Base-by-base conservation (phyloP, 2,797 vertebrate genomes). In the Fratercula arctica region DNA sequence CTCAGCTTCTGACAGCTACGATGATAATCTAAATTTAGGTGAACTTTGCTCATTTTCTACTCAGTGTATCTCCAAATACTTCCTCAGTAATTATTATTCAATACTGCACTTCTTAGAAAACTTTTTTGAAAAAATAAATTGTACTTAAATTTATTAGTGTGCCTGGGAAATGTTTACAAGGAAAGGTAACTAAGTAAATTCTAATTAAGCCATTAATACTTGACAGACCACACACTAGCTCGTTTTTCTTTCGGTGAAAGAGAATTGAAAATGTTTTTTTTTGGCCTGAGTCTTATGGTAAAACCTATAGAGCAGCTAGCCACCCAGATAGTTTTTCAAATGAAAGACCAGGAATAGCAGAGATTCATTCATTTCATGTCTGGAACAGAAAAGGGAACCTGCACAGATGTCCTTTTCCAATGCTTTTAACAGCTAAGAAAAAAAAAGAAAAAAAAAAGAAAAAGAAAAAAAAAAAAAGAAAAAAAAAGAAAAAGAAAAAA, bases 131-230 rank as follows among this genome's bases (percentile, higher is more conserved):
- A 85, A 66, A 63, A 37, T 5, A 45, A n/a, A 8, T n/a, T 7
- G 0, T 20, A 51, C 26, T 84, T 61, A 54, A 72, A 81, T 59
- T 51, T 86, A 31, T 78, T 54, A 51, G 13, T 41, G 23, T 79
- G 16, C 10, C 46, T 68, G 6, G 11, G 37, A 92, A 77, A 41
- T 39, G 19, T 70, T 94, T 91, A 29, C 54, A 69, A 75, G 19
- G 33, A 66, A 78, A 78, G 4, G 12, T 73, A 88, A 17, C 21
- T 61, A 91, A 88, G 19, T 41, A 95, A 87, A 74, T 74, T 41
- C 51, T 93, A 67, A 91, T 94, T 94, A 94, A 91, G n/a, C 16
- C 64, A 69, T 72, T 95, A 95, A 92, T 95, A 68, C 17, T 37
- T 87, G 77, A 53, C 54, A 77, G 60, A 88, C 15, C 33, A 43